Evolutionary conservation across 2,113 vertebrate species (phyloP).

Genomic region (Oxyura jamaicensis): DNA sequence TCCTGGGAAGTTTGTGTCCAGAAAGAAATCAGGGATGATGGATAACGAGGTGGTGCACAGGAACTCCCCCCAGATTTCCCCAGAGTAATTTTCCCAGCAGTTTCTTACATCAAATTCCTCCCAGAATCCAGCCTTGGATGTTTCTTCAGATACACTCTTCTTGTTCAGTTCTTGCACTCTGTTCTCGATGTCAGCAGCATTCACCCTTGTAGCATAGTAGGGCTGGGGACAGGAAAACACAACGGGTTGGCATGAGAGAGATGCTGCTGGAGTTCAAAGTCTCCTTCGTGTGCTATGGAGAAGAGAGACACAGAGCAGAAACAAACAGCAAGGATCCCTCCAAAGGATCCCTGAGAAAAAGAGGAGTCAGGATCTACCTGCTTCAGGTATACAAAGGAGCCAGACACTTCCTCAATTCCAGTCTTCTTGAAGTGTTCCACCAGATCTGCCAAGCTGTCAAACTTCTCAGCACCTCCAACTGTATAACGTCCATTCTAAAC

Average conservation of each 20-base stretch:
- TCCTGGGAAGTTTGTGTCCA: neutral
- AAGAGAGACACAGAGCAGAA: neutral
- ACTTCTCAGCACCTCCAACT: slow-evolving; percentile 84
- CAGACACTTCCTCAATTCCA: slow-evolving; percentile 91
- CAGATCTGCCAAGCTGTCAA: slow-evolving; percentile 89
- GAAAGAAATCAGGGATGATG: neutral
- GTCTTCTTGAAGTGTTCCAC: slow-evolving; percentile 90
- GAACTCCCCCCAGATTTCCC: neutral
- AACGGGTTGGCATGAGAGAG: neutral
- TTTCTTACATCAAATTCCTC: slow-evolving; percentile 93
- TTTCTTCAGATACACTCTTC: slow-evolving; percentile 76
- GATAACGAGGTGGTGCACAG: neutral
- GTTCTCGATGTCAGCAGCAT: slow-evolving; percentile 91
- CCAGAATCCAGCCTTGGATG: slow-evolving; percentile 94
- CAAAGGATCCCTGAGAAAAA: neutral
- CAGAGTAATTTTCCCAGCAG: neutral
- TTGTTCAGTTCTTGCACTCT: slow-evolving; percentile 89
- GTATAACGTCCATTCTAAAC: slow-evolving; percentile 88
- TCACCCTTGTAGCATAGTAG: slow-evolving; percentile 90
- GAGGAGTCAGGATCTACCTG: slow-evolving; percentile 74
- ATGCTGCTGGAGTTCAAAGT: neutral
- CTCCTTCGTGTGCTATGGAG: neutral
- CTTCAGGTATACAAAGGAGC: slow-evolving; percentile 86
- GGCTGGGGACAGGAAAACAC: slow-evolving; percentile 75
- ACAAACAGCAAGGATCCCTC: neutral